Percentiles rank a stretch among this genome's conserved stretches.
phyloP scores from a whole-genome alignment of 2,888 invertebrate species.

The Mellilla xanthometata region DNA sequence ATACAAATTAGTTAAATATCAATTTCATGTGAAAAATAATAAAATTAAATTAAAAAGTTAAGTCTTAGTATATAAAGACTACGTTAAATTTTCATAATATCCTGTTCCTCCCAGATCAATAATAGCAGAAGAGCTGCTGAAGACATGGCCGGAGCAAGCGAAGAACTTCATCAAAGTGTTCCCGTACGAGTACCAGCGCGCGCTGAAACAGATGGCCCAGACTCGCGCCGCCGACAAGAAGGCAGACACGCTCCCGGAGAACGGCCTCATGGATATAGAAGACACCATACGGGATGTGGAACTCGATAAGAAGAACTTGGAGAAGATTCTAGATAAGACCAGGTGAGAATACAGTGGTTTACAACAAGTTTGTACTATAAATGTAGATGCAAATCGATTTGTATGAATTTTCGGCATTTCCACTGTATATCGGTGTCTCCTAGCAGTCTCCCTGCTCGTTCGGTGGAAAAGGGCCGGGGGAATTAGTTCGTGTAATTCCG shows the following conservation, averaged over 20 bases:
- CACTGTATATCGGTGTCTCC: too few species aligned
- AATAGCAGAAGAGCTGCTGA: constrained; percentile 90
- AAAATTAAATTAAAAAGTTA: too few species aligned
- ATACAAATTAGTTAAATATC: too few species aligned
- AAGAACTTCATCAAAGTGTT: constrained; percentile 96
- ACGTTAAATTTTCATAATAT: too few species aligned
- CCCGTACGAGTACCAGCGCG: constrained; percentile 97
- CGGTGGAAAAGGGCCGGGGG: too few species aligned
- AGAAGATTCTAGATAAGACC: constrained; percentile 91
- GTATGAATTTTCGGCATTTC: too few species aligned
- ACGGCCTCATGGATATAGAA: constrained; percentile 90
- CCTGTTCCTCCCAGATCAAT: constrained; percentile 78
- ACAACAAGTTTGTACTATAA: too few species aligned
- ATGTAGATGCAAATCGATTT: too few species aligned
- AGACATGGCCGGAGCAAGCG: constrained; percentile 90
- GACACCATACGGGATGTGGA: constrained; percentile 91
- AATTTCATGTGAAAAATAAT: too few species aligned
- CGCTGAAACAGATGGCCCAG: constrained; percentile 85
- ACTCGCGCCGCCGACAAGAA: constrained; percentile 40
- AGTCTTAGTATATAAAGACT: too few species aligned
- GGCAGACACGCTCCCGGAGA: constrained; percentile 56
- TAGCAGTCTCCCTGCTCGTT: too few species aligned
- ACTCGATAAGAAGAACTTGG: constrained; percentile 90
- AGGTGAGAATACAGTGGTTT: constrained; percentile 72
- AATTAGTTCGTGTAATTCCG: too few species aligned